These are phyloP conservation scores for Mamestra brassicae DNA, from an alignment of 2,888 invertebrate genomes.

Conservation along the genomic window DNA sequence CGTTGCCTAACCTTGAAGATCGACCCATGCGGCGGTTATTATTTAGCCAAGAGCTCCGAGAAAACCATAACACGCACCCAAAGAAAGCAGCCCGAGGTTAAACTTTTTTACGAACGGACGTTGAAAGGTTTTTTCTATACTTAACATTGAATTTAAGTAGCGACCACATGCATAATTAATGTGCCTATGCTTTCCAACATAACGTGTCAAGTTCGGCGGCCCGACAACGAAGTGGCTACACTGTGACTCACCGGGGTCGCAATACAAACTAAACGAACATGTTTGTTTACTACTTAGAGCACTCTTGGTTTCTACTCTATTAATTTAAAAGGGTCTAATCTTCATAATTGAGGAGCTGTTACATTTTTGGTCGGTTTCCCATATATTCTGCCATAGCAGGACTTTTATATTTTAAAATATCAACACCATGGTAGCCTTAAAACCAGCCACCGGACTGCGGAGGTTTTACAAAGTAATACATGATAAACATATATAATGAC, in stretches of 20 bases:
- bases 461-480: not conserved
- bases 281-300: constrained; percentile 71
- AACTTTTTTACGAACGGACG: constrained; percentile 17
- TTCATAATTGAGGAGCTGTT: constrained; percentile 10
- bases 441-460: too few species aligned
- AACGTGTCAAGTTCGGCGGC: constrained; percentile 62
- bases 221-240: constrained; percentile 23
- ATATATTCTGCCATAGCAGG: not conserved
- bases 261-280: constrained; percentile 54
- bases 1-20: too few species aligned
- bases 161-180: constrained; percentile 54
- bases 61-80: not conserved
- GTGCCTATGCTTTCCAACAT: constrained; percentile 38
- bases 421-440: not conserved
- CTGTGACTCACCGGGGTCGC: constrained; percentile 66
- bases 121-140: constrained; percentile 42
- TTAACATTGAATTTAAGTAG: constrained; percentile 48
- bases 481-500: too few species aligned
- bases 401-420: not conserved
- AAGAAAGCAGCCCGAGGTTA: constrained; percentile 50
- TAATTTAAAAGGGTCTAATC: constrained; percentile 26
- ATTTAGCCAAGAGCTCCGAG: too few species aligned
- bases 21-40: too few species aligned
- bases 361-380: constrained; percentile 3
- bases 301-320: constrained; percentile 33